These are phyloP conservation scores for Tapirus indicus DNA, from an alignment of 2,797 vertebrate genomes.

Conservation along the genomic window DNA sequence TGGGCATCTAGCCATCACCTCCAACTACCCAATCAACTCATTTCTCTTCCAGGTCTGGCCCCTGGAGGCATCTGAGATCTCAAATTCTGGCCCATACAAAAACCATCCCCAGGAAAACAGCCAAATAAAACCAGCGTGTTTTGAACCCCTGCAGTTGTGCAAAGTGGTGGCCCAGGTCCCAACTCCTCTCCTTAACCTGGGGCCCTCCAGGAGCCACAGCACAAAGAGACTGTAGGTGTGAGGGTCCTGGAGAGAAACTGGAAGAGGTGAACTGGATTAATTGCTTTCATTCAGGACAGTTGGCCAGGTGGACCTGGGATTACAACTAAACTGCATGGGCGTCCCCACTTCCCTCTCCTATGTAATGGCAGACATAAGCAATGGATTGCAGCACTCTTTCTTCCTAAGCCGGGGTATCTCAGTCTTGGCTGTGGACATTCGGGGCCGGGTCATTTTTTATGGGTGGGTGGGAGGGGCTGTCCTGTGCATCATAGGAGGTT, in stretches of 20 bases:
- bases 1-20: fast-evolving
- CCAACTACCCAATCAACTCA: not conserved
- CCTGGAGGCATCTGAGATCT: not conserved
- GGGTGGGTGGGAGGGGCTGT: not conserved
- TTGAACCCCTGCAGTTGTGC: too few relatives aligned
- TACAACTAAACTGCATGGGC: fast-evolving
- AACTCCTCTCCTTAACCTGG: not conserved
- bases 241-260: not conserved
- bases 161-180: not conserved
- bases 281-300: not conserved
- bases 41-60: not conserved
- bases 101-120: not conserved
- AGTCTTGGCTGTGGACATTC: not conserved
- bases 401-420: not conserved
- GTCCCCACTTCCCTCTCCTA: fast-evolving
- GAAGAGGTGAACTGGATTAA: fast-evolving
- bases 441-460: not conserved
- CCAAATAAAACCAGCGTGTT: not conserved
- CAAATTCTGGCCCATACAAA: not conserved
- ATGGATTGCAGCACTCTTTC: not conserved
- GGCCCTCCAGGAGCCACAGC: not conserved
- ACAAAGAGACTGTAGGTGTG: not conserved
- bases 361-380: not conserved
- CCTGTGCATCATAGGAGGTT: not conserved
- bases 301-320: not conserved